These are phyloP conservation scores for Potamilus streckersoni DNA, from an alignment of 1,140 invertebrate species.

Conservation along the genomic window DNA sequence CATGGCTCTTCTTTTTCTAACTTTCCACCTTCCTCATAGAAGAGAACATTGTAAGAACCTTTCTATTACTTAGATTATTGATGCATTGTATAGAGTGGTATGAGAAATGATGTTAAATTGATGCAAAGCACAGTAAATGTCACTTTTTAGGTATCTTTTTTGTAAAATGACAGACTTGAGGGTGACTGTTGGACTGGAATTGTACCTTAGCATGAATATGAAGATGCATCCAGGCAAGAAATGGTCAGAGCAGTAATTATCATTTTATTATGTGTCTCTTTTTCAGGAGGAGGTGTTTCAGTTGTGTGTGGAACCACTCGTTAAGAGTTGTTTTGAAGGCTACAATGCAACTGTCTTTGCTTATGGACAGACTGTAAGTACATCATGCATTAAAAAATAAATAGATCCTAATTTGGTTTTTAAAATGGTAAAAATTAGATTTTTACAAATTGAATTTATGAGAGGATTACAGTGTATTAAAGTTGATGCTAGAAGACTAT, in stretches of 20 bases:
- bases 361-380: slow-evolving; percentile 89
- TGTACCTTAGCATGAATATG: neutral
- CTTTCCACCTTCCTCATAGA: no score
- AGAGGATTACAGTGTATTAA: no score
- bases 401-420: neutral
- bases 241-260: neutral
- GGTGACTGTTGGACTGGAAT: neutral
- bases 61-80: neutral
- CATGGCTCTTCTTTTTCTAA: neutral
- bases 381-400: neutral
- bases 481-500: no score
- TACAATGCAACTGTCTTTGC: slow-evolving; percentile 89
- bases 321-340: slow-evolving; percentile 85
- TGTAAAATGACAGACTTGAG: no score
- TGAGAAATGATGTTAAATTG: neutral
- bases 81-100: no score
- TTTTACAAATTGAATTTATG: neutral
- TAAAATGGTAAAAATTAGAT: neutral
- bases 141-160: no score
- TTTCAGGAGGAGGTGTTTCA: slow-evolving; percentile 78
- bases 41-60: neutral
- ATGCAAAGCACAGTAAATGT: no score
- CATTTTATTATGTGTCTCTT: neutral
- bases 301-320: slow-evolving; percentile 79
- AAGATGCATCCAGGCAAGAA: neutral